Base-by-base conservation (phyloP, 2,888 invertebrate species). In the Amphiduros pacificus region DNA sequence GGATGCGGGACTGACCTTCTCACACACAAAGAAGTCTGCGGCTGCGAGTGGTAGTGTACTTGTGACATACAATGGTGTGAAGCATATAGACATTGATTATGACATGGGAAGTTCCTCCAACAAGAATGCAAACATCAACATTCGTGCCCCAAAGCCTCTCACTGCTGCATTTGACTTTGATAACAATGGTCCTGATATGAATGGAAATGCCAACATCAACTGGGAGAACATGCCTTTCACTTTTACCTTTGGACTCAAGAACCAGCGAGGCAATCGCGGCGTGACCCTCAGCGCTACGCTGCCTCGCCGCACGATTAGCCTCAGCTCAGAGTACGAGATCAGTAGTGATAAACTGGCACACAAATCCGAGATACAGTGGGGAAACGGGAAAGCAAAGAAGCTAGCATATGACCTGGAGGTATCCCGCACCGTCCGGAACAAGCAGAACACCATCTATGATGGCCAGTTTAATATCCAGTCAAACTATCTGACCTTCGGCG, bases 391-490 rank as follows among this genome's bases (percentile, higher is more conserved):
- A 24, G 68, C 66, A 11, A 66, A 66, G 31, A 65, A 66, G 6
- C 53, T 72, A 51, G 52, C 56, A 44, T 65, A 69, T 36, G 55
- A 60, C 29, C 17, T 70, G 17, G 68, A 74, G 31, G 31, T 57
- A 27, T 29, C 44, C 44, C 27, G 36, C 20, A 64, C 20, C 26
- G 26, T 20, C 20, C 62, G 65, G 14, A 66, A 66, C 56, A 61
- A 66, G 63, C 62, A 64, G 54, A n/a, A n/a, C n/a, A 44, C 62
- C 20, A 59, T 58, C 54, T 64, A 66, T 51, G 72, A 74, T 32
- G 71, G 69, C 48, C 62, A 51, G 17, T 27, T 71, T 52, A 71
- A 68, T 24, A 20, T 62, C 40, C 48, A 44, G 22, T 64, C 67
- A 1, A 40, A 52, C 6, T 26, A 59, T 20, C 28, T 40, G 49